Base-by-base conservation (phyloP, 2,888 invertebrate species). In the Pandemis cinnamomeana region DNA sequence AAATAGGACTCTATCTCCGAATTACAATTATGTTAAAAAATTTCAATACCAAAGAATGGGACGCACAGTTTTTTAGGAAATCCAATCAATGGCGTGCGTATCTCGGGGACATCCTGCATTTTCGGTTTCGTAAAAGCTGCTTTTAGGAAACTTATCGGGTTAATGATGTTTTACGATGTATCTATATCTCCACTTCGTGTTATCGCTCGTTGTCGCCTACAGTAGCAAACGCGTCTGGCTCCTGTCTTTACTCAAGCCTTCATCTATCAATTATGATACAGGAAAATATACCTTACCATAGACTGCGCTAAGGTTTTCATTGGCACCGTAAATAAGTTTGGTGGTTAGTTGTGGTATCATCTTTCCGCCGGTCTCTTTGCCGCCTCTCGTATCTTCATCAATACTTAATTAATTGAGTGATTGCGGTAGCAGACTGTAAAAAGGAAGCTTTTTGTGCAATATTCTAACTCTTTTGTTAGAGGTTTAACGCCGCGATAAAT, bases 111-210 rank as follows among this genome's bases (percentile, higher is more conserved):
- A 71, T 74, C 74, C 74, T 74, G 70, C 66, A 67, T 74, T 53
- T 70, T 70, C 44, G 67, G 55, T 74, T 62, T 46, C 41, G 67
- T 71, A 71, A 74, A 71, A 75, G 72, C 71, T 64, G 61, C 76
- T 75, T 76, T 72, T 74, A 71, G 72, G 71, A 64, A 71, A 48
- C 71, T 70, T 75, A 75, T 70, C 67, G 53, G 62, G 11, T 27
- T 77, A 72, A 72, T 72, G 71, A 74, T 69, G 74, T 77, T 76
- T 74, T 74, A 71, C 63, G 75, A 74, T 71, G 64, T 60, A 71
- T 75, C 64, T 71, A 53, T 60, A 71, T 75, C 64, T 67, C 71
- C 75, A 63, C 51, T 67, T 63, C 72, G 51, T 69, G 63, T 75
- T 76, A 70, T 76, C 74, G 46, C 66, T 44, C 20, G 20, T 36